A percentile compares a stretch with the other conserved stretches of the same genome.
Evolutionary conservation across 2,113 vertebrate genomes (phyloP).

Genomic region (Rhynchopsitta pachyrhyncha): DNA sequence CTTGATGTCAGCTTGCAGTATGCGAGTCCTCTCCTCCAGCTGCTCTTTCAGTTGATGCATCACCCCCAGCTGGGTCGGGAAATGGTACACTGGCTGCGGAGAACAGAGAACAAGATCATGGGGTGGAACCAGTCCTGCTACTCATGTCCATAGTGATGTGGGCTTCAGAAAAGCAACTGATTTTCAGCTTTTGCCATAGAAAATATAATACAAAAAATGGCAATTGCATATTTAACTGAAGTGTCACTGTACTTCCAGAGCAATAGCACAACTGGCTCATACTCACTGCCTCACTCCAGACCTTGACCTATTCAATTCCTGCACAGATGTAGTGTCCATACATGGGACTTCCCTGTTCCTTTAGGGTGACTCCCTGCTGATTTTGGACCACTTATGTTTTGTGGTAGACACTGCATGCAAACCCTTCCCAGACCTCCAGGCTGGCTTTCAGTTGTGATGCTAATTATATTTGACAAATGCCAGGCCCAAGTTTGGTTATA

Average conservation of each 20-base stretch:
- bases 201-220: not conserved
- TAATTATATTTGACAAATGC: not conserved
- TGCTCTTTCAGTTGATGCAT: slow-evolving; percentile 88
- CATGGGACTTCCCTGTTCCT: accelerated
- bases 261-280: not conserved
- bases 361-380: not conserved
- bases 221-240: not conserved
- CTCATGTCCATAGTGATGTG: not conserved
- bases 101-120: not conserved
- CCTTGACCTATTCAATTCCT: not conserved
- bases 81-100: slow-evolving; percentile 73
- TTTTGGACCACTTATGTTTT: not conserved
- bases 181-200: not conserved
- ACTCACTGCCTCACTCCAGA: not conserved
- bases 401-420: not conserved
- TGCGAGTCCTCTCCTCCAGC: slow-evolving; percentile 83
- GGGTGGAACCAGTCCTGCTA: not conserved
- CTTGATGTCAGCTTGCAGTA: slow-evolving; percentile 86
- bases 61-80: slow-evolving; percentile 75
- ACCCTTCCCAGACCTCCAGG: not conserved
- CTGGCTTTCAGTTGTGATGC: not conserved
- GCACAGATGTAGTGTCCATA: not conserved
- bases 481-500: not conserved
- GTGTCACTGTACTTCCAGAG: not conserved
- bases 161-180: not conserved